Base-by-base conservation (phyloP, 2,113 vertebrate genomes). In the Gila orcuttii region DNA sequence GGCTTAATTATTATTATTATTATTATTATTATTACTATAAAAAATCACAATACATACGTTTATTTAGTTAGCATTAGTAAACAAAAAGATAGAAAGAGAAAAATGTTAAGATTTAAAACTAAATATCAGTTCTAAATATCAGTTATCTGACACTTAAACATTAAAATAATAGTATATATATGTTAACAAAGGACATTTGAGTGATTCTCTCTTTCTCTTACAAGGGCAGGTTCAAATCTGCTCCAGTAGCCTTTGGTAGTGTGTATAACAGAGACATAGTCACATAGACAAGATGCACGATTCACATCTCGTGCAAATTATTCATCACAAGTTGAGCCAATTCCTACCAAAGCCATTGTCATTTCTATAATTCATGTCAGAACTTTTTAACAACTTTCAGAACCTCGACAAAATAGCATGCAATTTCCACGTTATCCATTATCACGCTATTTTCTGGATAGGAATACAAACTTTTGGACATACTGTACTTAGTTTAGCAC, bases 391-490 rank as follows among this genome's bases (percentile, higher is more conserved):
- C 33, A 71, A 39, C 33, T 23, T 71, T 6, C 9, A 36, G 31
- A 17, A 69, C 17, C 66, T 71, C 36, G 0, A 71, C 28, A 57
- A 78, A 78, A 57, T 33, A 10, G 9, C 25, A 21, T 10, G 13
- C 12, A 9, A 15, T 57, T 23, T 55, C 9, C 50, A 42, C 17
- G 19, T 33, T 78, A 55, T 2, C 42, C 25, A 55, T 52, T 28
- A 23, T 33, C 36, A 55, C 17, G 17, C 13, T 2, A 21, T 23
- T 57, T 57, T 52, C 7, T 55, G 12, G 15, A 11, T 78, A 23
- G 3, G n/a, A 57, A 57, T 25, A 23, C 28, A 78, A 78, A 78
- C 75, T 78, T 78, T 57, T 31, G 45, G 75, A 23, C 75, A 78
- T 3, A 33, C 28, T 28, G 28, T 28, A 28, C 75, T 33, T 52